Conservation (phyloP, 2,888 invertebrate species). For the Andrena flavipes region DNA sequence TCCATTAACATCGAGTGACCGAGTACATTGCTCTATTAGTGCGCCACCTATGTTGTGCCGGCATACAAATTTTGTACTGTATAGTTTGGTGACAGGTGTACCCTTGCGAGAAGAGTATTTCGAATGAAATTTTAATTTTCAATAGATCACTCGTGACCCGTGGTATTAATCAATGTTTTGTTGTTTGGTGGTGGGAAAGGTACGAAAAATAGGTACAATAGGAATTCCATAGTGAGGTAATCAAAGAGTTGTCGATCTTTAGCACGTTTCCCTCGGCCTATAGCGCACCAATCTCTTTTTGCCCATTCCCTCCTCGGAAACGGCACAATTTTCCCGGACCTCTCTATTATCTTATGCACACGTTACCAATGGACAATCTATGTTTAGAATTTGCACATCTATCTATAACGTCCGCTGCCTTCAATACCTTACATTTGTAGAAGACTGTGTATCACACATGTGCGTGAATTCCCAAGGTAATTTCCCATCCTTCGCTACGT, state of each 20-base stretch:
- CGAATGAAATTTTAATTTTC: too few relatives aligned
- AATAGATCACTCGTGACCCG: too few relatives aligned
- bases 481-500: conserved; percentile 33
- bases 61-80: too few relatives aligned
- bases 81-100: too few relatives aligned
- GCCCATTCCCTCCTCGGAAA: conserved; percentile 19
- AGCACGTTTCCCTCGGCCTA: not conserved
- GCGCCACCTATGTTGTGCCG: too few relatives aligned
- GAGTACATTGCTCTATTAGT: too few relatives aligned
- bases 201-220: too few relatives aligned
- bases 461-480: conserved; percentile 73
- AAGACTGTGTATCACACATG: conserved; percentile 62
- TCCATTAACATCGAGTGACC: too few relatives aligned
- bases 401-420: conserved; percentile 62
- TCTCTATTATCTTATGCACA: conserved; percentile 68
- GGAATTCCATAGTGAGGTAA: not conserved
- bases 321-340: conserved; percentile 62
- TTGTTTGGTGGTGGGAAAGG: too few relatives aligned
- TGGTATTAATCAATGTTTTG: too few relatives aligned
- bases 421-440: conserved; percentile 57
- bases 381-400: conserved; percentile 57
- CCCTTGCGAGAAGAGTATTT: too few relatives aligned
- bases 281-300: conserved; percentile 12
- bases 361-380: conserved; percentile 51
- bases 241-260: conserved; percentile 4